Evolutionary conservation across 2,888 invertebrate genomes (phyloP).

Genomic region (Ornithoptera priamus): DNA sequence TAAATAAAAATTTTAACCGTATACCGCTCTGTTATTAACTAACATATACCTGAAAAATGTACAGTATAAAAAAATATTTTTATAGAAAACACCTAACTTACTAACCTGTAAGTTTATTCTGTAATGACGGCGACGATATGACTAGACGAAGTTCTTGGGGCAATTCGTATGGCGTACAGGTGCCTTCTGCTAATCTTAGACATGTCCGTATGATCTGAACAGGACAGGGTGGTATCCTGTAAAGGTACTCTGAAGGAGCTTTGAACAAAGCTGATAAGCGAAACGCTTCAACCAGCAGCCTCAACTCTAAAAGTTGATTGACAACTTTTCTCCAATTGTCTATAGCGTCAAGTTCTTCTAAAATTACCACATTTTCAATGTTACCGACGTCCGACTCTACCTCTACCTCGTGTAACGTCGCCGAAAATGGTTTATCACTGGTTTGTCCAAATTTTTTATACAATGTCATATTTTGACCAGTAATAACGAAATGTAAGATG

Average conservation of each 20-base stretch:
- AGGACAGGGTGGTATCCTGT: conserved; percentile 61
- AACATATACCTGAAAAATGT: no score
- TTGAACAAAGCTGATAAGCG: conserved; percentile 79
- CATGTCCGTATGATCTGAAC: conserved; percentile 82
- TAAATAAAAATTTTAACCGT: no score
- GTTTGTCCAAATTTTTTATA: conserved; percentile 54
- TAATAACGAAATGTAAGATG: conserved; percentile 61
- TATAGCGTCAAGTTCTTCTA: conserved; percentile 64
- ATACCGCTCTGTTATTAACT: no score
- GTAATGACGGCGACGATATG: conserved; percentile 62
- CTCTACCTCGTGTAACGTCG: conserved; percentile 66
- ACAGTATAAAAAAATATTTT: no score
- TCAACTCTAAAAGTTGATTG: conserved; percentile 76
- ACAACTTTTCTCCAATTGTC: conserved; percentile 73
- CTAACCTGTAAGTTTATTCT: conserved; percentile 64
- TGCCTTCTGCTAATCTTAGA: conserved; percentile 82
- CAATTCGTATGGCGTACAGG: conserved; percentile 81
- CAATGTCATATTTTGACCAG: conserved; percentile 56
- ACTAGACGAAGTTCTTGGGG: conserved; percentile 83
- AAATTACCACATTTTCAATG: conserved; percentile 58
- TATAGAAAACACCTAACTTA: conserved; percentile 14
- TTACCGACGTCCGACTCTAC: conserved; percentile 69
- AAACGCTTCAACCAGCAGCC: conserved; percentile 81
- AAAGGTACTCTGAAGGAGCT: conserved; percentile 65
- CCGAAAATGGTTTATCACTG: conserved; percentile 61